Percentiles rank a stretch among this genome's conserved stretches.
Evolutionary conservation across 1,140 invertebrate genomes (phyloP).

Genomic region (Sitophilus oryzae): DNA sequence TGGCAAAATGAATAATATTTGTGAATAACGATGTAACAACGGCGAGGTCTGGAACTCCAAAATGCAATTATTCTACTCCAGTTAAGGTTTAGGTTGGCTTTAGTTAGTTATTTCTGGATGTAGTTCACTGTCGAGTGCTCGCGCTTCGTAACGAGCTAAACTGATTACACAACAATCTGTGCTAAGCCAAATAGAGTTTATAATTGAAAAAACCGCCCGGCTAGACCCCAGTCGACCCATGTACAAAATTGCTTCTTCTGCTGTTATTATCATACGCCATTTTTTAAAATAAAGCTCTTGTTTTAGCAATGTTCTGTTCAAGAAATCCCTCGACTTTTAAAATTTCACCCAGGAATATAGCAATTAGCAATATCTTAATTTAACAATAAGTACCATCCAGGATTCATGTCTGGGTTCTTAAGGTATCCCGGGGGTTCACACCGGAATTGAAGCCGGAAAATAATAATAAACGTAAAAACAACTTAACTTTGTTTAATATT

Average conservation of each 20-base stretch:
- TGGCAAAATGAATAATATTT: conserved; percentile 37
- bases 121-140: conserved; percentile 44
- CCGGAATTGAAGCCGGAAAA: too few species aligned
- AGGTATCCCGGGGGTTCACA: too few species aligned
- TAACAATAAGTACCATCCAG: too few species aligned
- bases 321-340: too few species aligned
- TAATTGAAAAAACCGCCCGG: conserved; percentile 45
- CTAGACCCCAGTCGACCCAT: conserved; percentile 13
- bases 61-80: conserved; percentile 47
- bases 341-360: too few species aligned
- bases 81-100: conserved; percentile 47
- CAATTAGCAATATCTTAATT: too few species aligned
- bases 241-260: conserved; percentile 14
- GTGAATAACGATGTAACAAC: conserved; percentile 36
- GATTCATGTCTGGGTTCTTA: too few species aligned
- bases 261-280: conserved; percentile 4
- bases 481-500: too few species aligned
- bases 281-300: neutral
- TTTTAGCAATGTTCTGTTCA: too few species aligned
- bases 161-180: conserved; percentile 47
- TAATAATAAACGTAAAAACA: too few species aligned
- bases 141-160: conserved; percentile 44
- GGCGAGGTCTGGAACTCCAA: conserved; percentile 31
- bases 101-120: conserved; percentile 44
- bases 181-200: conserved; percentile 47